Evolutionary conservation across 1,140 invertebrate genomes (phyloP), one percentile per base, ranked within the genome.

Genomic region (Orius insidiosus): DNA sequence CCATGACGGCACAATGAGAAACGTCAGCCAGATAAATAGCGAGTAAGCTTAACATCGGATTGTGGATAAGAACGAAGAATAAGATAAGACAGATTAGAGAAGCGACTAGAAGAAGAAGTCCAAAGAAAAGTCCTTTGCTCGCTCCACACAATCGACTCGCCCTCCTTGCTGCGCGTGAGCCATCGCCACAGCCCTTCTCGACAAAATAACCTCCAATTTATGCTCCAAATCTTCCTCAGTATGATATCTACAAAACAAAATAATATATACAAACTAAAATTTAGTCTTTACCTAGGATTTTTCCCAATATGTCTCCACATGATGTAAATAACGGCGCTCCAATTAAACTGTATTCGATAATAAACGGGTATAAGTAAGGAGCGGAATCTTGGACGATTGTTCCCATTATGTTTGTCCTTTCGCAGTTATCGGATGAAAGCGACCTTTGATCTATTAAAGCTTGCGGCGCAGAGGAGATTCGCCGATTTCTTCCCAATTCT

Each of bases 251-350:
- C 4, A 63, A 58, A 63, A 64, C 59, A 40, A 36, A 36, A 36
- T 4, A 15, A 11, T 36, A 36, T 10, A 11, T 15, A n/a, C 3
- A n/a, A 15, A 46, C 8, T 35, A 40, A 46, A 41, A 15, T 30
- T 31, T n/a, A 40, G 14, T 39, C 31, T 45, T 63, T 65, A 74
- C 67, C 72, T 75, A 1, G 81, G 79, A 63, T 85, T 79, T 54
- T 81, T 75, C 32, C 86, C 85, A 62, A 94, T 92, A 63, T 90
- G 87, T 58, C 84, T 84, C 90, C 90, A 97, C 79, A 97, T 95
- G 36, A 96, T 86, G 62, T 94, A 97, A 56, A 97, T 81, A 15
- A 98, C 87, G 41, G 92, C 90, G 93, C 92, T 13, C 88, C 90
- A 59, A 98, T 95, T 37, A 98, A 66, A 49, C 88, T 92, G 63